These are phyloP conservation scores for Chromis chromis DNA, from an alignment of 2,797 vertebrate species.

Conservation along the genomic window DNA sequence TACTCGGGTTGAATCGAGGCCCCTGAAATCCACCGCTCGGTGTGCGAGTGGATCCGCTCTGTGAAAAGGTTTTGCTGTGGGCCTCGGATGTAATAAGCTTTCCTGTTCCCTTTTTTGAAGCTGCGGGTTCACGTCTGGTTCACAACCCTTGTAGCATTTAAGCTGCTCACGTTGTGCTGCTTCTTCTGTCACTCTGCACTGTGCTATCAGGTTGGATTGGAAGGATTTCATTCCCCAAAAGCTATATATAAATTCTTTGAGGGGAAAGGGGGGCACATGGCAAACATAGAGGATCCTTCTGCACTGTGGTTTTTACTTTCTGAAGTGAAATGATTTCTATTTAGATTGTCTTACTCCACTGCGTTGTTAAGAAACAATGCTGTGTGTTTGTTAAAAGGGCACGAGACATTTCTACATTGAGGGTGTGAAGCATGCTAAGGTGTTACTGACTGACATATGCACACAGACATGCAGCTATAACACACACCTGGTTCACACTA, in stretches of 20 bases:
- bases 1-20: neutral
- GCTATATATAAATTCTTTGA: neutral
- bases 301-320: neutral
- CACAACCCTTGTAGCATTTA: conserved; percentile 37
- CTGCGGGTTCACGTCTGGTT: conserved; percentile 49
- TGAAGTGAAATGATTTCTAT: conserved; percentile 9
- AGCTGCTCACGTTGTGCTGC: conserved; percentile 39
- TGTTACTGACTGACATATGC: conserved; percentile 77
- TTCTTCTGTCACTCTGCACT: conserved; percentile 23
- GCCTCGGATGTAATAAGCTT: conserved; percentile 33
- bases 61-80: conserved; percentile 14
- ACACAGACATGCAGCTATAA: conserved; percentile 16
- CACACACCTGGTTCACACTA: conserved; percentile 48
- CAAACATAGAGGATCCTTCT: neutral
- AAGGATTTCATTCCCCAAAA: conserved; percentile 36
- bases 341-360: neutral
- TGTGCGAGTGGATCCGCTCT: neutral
- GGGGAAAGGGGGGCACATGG: neutral
- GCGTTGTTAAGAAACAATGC: neutral
- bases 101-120: conserved; percentile 43
- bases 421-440: conserved; percentile 78
- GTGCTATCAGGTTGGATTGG: conserved; percentile 2
- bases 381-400: conserved; percentile 5
- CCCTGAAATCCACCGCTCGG: conserved; percentile 1
- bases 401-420: conserved; percentile 4